These are phyloP conservation scores for Nannospalax galili DNA, from an alignment of 2,113 vertebrate genomes.

Conservation along the genomic window DNA sequence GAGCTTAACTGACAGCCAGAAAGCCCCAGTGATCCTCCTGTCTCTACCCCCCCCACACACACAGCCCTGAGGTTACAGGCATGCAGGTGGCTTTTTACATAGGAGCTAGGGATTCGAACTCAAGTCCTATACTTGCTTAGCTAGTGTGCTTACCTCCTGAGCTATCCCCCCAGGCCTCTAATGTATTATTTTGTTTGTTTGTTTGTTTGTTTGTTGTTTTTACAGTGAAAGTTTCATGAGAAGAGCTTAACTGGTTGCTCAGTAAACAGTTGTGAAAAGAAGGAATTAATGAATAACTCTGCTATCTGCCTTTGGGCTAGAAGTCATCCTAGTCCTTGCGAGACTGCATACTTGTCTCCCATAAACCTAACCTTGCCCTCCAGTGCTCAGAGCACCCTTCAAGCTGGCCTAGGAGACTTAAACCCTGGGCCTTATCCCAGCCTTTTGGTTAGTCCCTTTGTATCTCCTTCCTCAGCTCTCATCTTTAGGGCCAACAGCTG, in stretches of 20 bases:
- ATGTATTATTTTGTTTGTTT: background rate
- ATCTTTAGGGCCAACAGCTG: background rate
- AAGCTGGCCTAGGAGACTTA: rapidly evolving
- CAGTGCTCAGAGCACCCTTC: background rate
- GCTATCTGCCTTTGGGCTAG: background rate
- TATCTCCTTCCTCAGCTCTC: background rate
- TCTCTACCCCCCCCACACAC: too few species aligned
- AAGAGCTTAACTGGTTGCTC: background rate
- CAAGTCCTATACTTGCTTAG: background rate
- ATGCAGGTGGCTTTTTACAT: background rate
- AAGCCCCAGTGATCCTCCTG: background rate
- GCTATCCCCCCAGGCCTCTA: background rate
- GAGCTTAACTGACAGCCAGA: background rate
- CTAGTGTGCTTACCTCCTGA: background rate
- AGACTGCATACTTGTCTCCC: background rate
- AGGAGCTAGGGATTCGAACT: background rate
- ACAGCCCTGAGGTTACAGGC: background rate
- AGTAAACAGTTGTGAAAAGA: background rate
- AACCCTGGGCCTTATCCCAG: background rate
- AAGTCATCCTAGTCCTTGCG: background rate
- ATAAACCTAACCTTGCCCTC: background rate
- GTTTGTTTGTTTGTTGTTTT: too few species aligned
- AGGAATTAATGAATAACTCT: background rate
- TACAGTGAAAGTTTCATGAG: background rate
- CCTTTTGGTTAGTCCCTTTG: background rate